Evolutionary conservation across 2,113 vertebrate genomes (phyloP).

Genomic region (Nipponia nippon): DNA sequence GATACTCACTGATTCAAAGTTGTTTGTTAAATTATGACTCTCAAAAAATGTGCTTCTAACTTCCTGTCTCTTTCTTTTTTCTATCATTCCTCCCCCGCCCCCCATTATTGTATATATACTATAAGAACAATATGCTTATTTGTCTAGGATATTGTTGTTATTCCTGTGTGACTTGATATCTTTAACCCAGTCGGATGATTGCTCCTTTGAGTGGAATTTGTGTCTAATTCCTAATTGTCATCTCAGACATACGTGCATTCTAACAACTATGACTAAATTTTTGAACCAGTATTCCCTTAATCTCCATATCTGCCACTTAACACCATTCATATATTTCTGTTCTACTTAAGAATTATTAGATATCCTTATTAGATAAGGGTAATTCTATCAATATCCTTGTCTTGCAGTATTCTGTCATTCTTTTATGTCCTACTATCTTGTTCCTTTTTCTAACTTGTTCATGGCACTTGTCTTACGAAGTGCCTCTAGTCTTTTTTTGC

Average conservation of each 20-base stretch:
- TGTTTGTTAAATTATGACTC: neutral
- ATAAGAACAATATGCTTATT: neutral
- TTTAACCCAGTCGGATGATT: neutral
- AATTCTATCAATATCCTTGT: neutral
- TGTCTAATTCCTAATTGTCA: neutral
- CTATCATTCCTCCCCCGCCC: rapidly evolving
- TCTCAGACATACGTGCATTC: neutral
- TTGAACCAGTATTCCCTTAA: neutral
- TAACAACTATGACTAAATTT: neutral
- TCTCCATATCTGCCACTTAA: neutral
- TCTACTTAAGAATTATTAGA: neutral
- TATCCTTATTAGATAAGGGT: neutral
- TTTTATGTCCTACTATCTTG: neutral
- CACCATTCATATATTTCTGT: neutral
- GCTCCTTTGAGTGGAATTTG: neutral
- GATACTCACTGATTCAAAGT: neutral
- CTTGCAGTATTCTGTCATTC: neutral
- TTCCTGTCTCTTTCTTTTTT: neutral
- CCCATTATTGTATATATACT: neutral
- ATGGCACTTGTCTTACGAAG: neutral
- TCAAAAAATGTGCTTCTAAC: neutral
- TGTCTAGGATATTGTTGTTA: neutral
- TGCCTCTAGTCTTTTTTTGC: neutral
- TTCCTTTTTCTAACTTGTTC: neutral
- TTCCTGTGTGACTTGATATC: neutral